A percentile compares a stretch with the other conserved stretches of the same genome.
Evolutionary conservation across 2,113 vertebrate species (phyloP).

Genomic region (Noturus placidus): DNA sequence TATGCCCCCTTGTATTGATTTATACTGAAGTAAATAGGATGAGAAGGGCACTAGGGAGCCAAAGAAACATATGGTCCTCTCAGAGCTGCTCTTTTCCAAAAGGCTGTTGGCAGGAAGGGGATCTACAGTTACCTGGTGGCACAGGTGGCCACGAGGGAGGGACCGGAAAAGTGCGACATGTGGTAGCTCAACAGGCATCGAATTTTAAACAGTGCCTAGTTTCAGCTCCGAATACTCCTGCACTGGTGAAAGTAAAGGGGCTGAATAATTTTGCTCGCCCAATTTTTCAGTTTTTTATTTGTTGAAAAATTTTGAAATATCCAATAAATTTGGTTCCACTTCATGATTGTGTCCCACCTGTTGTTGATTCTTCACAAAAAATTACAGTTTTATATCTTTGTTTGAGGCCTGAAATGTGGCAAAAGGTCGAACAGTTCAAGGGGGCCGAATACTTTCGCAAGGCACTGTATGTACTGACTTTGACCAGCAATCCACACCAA

Average conservation of each 20-base stretch:
- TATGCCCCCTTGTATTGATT: slow-evolving; percentile 36
- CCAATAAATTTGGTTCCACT: too few species aligned
- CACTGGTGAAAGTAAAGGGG: too few species aligned
- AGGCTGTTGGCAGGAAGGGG: slow-evolving; percentile 12
- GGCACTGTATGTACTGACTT: not conserved
- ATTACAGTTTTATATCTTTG: too few species aligned
- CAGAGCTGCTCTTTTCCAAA: slow-evolving; percentile 34
- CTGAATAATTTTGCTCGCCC: too few species aligned
- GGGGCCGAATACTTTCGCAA: too few species aligned
- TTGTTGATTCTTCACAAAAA: too few species aligned
- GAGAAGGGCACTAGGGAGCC: slow-evolving; percentile 31
- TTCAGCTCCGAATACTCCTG: not conserved
- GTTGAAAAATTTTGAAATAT: too few species aligned
- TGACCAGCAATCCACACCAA: not conserved
- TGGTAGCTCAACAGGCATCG: slow-evolving; percentile 34
- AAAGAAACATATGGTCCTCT: slow-evolving; percentile 44
- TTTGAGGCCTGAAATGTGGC: too few species aligned
- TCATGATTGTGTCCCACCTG: too few species aligned
- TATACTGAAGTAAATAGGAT: slow-evolving; percentile 21
- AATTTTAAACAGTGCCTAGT: slow-evolving; percentile 15
- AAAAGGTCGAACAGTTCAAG: too few species aligned
- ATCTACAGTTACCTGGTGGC: slow-evolving; percentile 36
- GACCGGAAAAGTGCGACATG: slow-evolving; percentile 33
- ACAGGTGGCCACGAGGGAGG: slow-evolving; percentile 17
- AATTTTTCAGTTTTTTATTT: too few species aligned